These are phyloP conservation scores for Hypanus sabinus DNA, from an alignment of 2,113 vertebrate species.

Conservation along the genomic window DNA sequence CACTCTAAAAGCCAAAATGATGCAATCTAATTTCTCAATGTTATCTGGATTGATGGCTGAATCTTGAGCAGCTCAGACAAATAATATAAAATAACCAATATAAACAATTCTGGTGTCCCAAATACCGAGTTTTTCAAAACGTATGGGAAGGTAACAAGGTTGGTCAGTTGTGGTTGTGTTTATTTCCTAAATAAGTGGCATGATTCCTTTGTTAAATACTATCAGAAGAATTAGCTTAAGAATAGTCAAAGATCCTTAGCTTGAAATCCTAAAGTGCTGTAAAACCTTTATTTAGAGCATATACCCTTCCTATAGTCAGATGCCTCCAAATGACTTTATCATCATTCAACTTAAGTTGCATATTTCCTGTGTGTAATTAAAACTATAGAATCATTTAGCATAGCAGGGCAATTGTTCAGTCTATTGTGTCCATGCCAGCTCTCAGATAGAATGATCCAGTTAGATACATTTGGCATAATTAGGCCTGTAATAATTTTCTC, in stretches of 20 bases:
- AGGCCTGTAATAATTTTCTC: too few species aligned
- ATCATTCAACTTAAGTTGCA: not conserved
- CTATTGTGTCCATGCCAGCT: too few species aligned
- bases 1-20: too few species aligned
- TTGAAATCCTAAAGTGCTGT: not conserved
- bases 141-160: not conserved
- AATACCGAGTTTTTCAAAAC: not conserved
- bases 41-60: too few species aligned
- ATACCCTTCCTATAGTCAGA: not conserved
- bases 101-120: not conserved
- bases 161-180: not conserved
- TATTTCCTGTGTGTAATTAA: not conserved
- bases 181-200: not conserved
- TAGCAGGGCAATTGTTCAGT: too few species aligned
- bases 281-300: not conserved
- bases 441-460: too few species aligned
- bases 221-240: not conserved
- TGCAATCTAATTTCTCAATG: too few species aligned
- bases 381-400: not conserved
- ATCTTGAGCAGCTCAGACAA: too few species aligned
- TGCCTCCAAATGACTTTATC: not conserved
- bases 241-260: not conserved
- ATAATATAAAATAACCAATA: not conserved
- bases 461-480: too few species aligned
- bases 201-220: not conserved